A percentile compares a stretch with the other conserved stretches of the same genome.
These are phyloP conservation scores for Brachionus sp. DNA, from an alignment of 1,140 invertebrate genomes.

Conservation along the genomic window DNA sequence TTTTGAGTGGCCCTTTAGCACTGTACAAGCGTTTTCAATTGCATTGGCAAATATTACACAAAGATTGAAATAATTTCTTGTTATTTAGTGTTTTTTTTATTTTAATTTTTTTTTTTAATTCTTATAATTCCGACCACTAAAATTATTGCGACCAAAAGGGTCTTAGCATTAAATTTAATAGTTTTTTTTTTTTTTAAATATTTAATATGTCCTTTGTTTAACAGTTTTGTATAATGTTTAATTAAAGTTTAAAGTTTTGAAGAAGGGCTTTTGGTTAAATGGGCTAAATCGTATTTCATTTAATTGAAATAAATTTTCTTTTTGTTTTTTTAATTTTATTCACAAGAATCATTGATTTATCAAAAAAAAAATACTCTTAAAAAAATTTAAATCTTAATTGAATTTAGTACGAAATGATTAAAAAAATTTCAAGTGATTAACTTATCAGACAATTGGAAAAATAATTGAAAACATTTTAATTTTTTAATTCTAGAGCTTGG, in stretches of 20 bases:
- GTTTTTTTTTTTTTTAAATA: background rate
- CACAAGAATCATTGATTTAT: no score
- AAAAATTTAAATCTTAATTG: no score
- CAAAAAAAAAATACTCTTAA: no score
- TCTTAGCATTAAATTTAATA: background rate
- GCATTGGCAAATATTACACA: slow-evolving; percentile 97
- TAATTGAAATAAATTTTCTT: background rate
- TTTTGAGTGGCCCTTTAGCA: slow-evolving; percentile 97
- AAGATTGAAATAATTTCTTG: slow-evolving; percentile 76
- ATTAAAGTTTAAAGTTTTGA: background rate
- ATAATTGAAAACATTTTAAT: no score
- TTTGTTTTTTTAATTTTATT: background rate
- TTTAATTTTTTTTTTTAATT: background rate
- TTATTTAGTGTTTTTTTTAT: background rate
- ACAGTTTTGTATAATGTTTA: background rate
- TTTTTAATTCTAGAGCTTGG: no score
- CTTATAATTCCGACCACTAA: background rate
- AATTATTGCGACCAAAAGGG: background rate
- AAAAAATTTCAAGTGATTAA: no score
- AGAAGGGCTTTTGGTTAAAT: background rate
- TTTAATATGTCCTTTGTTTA: background rate
- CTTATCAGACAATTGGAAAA: no score
- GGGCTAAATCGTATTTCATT: background rate
- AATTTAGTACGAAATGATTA: no score
- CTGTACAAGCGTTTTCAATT: slow-evolving; percentile 94